phyloP scores from a whole-genome alignment of 1,140 invertebrate genomes.

The Coboldia fuscipes region DNA sequence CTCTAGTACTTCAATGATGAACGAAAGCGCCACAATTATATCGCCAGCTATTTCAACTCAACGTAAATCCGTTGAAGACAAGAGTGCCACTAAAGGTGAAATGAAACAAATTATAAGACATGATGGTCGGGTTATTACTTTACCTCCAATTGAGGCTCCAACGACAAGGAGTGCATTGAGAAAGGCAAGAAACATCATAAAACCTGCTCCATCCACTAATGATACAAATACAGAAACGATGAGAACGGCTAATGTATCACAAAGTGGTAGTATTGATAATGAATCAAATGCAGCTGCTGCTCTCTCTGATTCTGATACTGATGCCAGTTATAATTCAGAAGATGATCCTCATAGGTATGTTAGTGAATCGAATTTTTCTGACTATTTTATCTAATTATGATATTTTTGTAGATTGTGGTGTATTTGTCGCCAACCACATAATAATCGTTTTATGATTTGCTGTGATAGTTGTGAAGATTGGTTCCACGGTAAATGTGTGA shows the following conservation, averaged over 20 bases:
- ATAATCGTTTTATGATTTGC: constrained; percentile 95
- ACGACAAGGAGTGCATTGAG: constrained; percentile 33
- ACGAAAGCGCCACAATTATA: background rate
- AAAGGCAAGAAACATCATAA: constrained; percentile 15
- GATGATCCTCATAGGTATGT: constrained; percentile 60
- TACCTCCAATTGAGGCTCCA: constrained; percentile 60
- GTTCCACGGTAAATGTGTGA: constrained; percentile 93
- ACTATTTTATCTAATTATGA: background rate
- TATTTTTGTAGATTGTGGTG: constrained; percentile 61
- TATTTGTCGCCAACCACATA: constrained; percentile 84
- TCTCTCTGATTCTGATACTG: constrained; percentile 23
- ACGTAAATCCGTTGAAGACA: constrained; percentile 1
- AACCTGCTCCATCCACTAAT: constrained; percentile 1
- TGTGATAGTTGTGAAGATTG: constrained; percentile 92
- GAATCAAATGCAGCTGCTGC: background rate
- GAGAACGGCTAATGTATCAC: background rate
- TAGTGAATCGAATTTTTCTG: background rate
- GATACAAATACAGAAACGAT: background rate
- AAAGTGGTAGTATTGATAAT: background rate
- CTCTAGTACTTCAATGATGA: background rate
- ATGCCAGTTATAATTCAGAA: constrained; percentile 51
- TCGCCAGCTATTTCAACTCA: background rate
- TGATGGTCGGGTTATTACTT: constrained; percentile 45
- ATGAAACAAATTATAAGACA: constrained; percentile 43
- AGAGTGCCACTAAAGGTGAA: constrained; percentile 9